Evolutionary conservation across 92 coral and sea anemone genomes (phyloP).

Genomic region (Zoanthus sansibaricus): DNA sequence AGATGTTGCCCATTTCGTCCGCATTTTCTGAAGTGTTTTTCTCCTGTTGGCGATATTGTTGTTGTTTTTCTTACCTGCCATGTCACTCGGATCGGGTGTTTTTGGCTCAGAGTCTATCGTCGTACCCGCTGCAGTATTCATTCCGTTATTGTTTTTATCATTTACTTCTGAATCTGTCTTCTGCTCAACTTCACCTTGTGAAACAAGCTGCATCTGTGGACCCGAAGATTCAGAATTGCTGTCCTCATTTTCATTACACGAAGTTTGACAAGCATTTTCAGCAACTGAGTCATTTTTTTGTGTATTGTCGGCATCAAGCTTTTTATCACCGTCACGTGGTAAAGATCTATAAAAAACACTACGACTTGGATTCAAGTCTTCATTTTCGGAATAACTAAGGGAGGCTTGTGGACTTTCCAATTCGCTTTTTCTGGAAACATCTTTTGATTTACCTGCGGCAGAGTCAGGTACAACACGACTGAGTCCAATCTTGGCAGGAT

Average conservation of each 20-base stretch:
- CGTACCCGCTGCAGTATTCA: neutral
- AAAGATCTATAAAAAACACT: constrained; percentile 27
- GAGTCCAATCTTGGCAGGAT: neutral
- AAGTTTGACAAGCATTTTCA: neutral
- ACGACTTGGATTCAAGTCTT: neutral
- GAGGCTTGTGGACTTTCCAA: neutral
- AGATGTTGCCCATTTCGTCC: constrained; percentile 22
- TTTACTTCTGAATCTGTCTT: neutral
- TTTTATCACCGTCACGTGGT: neutral
- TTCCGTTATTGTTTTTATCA: neutral
- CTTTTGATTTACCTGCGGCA: neutral
- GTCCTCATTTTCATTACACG: neutral
- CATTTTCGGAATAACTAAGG: neutral
- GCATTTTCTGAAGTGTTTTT: constrained; percentile 21
- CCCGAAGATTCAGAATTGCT: neutral
- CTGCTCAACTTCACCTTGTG: neutral
- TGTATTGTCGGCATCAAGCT: neutral
- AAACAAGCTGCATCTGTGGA: neutral
- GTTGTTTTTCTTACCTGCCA: neutral
- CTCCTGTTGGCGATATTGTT: constrained; percentile 13
- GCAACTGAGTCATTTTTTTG: neutral
- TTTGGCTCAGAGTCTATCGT: neutral
- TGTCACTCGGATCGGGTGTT: neutral
- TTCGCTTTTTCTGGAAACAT: neutral
- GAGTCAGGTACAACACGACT: neutral